Percentiles rank a stretch among this genome's conserved stretches.
Conservation (phyloP, 1,140 invertebrate species). For the Bombus huntii region DNA sequence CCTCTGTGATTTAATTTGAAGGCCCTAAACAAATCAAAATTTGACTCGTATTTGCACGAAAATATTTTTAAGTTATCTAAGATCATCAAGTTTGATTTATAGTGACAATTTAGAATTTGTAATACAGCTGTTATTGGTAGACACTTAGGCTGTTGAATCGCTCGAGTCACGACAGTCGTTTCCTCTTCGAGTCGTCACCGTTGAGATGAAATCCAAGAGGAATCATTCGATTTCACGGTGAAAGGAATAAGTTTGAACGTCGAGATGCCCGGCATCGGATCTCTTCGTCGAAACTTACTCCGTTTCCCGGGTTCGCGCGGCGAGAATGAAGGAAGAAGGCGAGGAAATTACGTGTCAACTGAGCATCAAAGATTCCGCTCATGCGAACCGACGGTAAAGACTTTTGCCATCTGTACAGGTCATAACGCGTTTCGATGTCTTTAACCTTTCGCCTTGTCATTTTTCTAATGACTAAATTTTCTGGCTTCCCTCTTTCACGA, state of each 20-base stretch:
- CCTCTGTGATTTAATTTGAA: no score
- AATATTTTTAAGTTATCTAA: not conserved
- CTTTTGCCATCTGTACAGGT: not conserved
- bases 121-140: not conserved
- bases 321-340: conserved; percentile 29
- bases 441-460: not conserved
- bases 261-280: not conserved
- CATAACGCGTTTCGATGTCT: not conserved
- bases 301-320: conserved; percentile 8
- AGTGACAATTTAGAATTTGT: not conserved
- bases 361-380: conserved; percentile 37
- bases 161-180: conserved; percentile 1
- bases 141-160: not conserved
- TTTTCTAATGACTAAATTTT: not conserved
- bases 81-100: not conserved
- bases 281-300: conserved; percentile 12
- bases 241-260: conserved; percentile 29
- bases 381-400: conserved; percentile 1
- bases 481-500: not conserved
- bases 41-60: not conserved
- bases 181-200: not conserved
- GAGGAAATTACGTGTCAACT: conserved; percentile 54
- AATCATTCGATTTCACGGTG: conserved; percentile 24
- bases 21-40: no score
- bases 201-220: conserved; percentile 10